These are phyloP conservation scores for Drosophila anceps DNA, from an alignment of 2,888 invertebrate genomes.

Conservation along the genomic window DNA sequence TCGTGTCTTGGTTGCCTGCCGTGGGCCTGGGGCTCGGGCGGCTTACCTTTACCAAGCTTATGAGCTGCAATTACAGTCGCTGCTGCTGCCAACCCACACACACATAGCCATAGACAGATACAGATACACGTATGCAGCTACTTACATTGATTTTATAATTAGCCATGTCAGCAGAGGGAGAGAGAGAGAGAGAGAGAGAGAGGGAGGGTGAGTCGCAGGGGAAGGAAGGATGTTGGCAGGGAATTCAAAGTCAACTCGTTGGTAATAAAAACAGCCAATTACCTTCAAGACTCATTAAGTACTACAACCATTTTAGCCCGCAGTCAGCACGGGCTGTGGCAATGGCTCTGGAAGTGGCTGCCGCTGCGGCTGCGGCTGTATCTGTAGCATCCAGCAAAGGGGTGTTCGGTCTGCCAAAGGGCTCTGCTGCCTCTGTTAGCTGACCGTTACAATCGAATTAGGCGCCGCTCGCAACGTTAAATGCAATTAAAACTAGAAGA, in stretches of 20 bases:
- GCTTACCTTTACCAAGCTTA: neutral
- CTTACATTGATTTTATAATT: constrained; percentile 76
- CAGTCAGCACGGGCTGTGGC: constrained; percentile 15
- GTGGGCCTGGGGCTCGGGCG: neutral
- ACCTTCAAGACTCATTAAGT: constrained; percentile 78
- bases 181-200: neutral
- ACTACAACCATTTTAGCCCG: constrained; percentile 50
- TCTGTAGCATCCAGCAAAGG: neutral
- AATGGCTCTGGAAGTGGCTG: neutral
- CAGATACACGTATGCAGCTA: constrained; percentile 39
- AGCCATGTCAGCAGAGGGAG: constrained; percentile 49
- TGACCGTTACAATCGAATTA: constrained; percentile 78
- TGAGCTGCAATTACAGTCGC: constrained; percentile 5
- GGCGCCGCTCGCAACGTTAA: constrained; percentile 69
- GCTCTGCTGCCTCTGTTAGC: constrained; percentile 55
- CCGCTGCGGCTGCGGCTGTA: neutral
- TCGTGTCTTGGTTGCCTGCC: constrained; percentile 51
- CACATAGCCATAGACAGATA: neutral
- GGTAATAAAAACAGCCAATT: constrained; percentile 75
- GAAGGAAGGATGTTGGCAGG: constrained; percentile 17
- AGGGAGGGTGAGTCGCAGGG: neutral
- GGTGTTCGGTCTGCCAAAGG: constrained; percentile 33
- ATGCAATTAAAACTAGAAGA: constrained; percentile 81
- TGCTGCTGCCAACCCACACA: constrained; percentile 3
- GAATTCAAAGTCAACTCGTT: constrained; percentile 68